phyloP scores from a whole-genome alignment of 2,113 vertebrate species.

The Oreochromis niloticus region DNA sequence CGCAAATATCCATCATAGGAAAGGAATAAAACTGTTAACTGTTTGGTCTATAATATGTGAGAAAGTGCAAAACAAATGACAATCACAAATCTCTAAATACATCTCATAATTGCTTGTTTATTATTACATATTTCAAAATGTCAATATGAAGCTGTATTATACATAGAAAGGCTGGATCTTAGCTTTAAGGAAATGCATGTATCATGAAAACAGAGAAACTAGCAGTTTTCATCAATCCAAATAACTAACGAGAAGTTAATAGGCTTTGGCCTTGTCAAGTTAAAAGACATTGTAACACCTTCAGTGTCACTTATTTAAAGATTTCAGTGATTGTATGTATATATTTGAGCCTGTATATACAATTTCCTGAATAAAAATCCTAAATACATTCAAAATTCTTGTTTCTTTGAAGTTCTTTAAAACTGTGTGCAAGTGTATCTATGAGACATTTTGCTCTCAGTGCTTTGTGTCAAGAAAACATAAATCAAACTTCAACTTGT shows the following conservation, averaged over 20 bases:
- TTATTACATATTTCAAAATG: neutral
- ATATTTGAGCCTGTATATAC: neutral
- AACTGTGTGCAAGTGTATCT: neutral
- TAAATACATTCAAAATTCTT: neutral
- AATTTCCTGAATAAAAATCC: neutral
- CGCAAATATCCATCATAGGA: neutral
- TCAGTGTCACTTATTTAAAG: neutral
- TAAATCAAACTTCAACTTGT: neutral
- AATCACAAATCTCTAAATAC: neutral
- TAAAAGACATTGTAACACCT: neutral
- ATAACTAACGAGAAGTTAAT: neutral
- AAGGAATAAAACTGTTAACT: neutral
- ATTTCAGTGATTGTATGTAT: neutral
- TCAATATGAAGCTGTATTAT: neutral
- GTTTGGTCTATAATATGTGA: neutral
- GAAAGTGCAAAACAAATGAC: neutral
- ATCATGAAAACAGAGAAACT: neutral
- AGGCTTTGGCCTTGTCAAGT: neutral
- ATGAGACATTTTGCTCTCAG: neutral
- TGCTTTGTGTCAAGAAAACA: neutral
- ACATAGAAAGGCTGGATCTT: neutral
- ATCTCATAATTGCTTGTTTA: neutral
- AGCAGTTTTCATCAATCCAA: neutral
- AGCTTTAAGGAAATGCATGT: neutral
- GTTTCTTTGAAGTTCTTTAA: neutral